These are phyloP conservation scores for Phocoena sinus DNA, from an alignment of 2,113 vertebrate genomes.

Conservation along the genomic window DNA sequence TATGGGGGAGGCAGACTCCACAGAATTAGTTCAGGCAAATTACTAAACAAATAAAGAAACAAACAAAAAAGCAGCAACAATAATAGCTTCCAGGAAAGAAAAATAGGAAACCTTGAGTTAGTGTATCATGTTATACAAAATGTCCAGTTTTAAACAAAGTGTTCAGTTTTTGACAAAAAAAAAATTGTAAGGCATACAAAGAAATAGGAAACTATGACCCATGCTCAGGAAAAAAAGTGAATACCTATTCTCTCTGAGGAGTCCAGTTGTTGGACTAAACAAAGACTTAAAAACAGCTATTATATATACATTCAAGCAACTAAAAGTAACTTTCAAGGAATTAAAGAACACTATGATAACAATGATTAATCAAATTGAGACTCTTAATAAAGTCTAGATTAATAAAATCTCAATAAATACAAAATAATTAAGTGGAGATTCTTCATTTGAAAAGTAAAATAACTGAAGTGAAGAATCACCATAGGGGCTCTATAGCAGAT, in stretches of 20 bases:
- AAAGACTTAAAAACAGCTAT: not conserved
- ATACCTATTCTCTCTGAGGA: not conserved
- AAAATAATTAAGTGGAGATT: not conserved
- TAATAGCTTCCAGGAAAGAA: not conserved
- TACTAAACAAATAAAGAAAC: not conserved
- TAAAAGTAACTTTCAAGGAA: not conserved
- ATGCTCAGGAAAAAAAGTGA: not conserved
- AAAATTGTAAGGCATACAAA: not conserved
- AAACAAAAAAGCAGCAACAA: not conserved
- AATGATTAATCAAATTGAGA: not conserved
- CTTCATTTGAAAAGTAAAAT: not conserved
- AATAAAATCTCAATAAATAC: too few relatives aligned
- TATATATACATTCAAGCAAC: not conserved
- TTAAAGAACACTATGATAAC: not conserved
- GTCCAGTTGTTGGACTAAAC: not conserved
- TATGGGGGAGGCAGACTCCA: not conserved
- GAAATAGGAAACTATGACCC: not conserved
- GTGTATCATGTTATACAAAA: not conserved
- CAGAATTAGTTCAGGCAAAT: constrained; percentile 9
- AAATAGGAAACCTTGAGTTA: not conserved
- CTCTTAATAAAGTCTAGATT: not conserved
- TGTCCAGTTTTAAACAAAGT: not conserved
- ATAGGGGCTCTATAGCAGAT: not conserved
- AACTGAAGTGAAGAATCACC: not conserved
- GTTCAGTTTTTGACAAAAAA: not conserved